phyloP scores from a whole-genome alignment of 2,797 vertebrate species.

The Megalops cyprinoides region DNA sequence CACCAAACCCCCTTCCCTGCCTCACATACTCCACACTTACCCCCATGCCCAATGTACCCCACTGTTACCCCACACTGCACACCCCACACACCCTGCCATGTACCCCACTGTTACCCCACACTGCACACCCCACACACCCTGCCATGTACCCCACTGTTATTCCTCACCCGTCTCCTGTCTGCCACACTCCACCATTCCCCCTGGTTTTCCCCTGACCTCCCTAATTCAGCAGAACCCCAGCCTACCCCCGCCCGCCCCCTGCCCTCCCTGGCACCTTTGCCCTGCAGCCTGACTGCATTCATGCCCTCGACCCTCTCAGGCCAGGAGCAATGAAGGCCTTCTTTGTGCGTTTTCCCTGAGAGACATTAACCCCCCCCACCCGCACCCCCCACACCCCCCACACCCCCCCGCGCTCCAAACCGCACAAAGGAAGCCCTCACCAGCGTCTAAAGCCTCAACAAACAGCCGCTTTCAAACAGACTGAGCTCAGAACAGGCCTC shows the following conservation, averaged over 20 bases:
- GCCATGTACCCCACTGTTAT: not conserved
- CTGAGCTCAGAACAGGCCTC: constrained; percentile 59
- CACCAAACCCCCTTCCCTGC: no score
- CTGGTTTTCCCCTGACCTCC: constrained; percentile 42
- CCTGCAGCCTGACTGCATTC: constrained; percentile 64
- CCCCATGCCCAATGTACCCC: no score
- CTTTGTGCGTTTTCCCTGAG: constrained; percentile 74
- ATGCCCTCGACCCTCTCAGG: constrained; percentile 66
- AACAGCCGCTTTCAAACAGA: constrained; percentile 75
- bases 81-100: constrained; percentile 11
- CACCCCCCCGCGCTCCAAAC: constrained; percentile 61
- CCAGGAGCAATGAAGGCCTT: constrained; percentile 73
- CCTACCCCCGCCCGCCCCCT: constrained; percentile 46
- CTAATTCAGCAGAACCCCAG: constrained; percentile 51
- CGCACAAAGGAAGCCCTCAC: constrained; percentile 80
- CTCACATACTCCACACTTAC: no score
- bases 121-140: constrained; percentile 7
- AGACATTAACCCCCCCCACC: constrained; percentile 75
- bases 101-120: not conserved
- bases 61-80: not conserved
- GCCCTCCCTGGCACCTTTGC: constrained; percentile 72
- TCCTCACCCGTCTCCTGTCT: not conserved
- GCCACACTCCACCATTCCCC: constrained; percentile 28
- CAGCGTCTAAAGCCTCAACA: constrained; percentile 78
- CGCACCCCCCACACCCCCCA: constrained; percentile 64